Evolutionary conservation across 2,888 invertebrate genomes (phyloP).

Genomic region (Limnephilus auricula): DNA sequence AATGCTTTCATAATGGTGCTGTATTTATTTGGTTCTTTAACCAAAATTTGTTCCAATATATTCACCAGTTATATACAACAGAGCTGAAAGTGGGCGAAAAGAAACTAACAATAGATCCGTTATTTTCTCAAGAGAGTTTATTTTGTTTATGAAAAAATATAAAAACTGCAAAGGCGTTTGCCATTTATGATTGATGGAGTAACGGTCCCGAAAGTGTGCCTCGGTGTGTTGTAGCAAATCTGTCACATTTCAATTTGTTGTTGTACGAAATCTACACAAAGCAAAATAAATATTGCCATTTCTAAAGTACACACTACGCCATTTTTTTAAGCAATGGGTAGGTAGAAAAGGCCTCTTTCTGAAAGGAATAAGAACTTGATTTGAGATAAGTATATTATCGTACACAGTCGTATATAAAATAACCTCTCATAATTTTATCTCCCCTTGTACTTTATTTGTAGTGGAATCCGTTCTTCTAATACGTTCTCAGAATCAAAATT

Average conservation of each 20-base stretch:
- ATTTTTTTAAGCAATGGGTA: not conserved
- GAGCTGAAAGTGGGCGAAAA: constrained; percentile 35
- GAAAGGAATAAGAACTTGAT: not conserved
- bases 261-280: not conserved
- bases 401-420: not conserved
- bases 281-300: not conserved
- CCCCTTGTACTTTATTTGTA: too few species aligned
- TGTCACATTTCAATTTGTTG: not conserved
- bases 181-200: constrained; percentile 25
- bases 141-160: not conserved
- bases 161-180: constrained; percentile 14
- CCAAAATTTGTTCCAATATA: not conserved
- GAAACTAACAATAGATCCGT: constrained; percentile 25
- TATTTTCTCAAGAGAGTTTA: constrained; percentile 11
- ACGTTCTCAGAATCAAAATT: too few species aligned
- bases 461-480: too few species aligned
- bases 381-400: not conserved
- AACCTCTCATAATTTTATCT: not conserved
- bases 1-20: not conserved
- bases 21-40: not conserved
- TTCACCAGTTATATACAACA: not conserved
- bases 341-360: not conserved
- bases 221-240: not conserved
- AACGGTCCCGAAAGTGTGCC: not conserved
- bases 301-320: not conserved